phyloP scores from a whole-genome alignment of 2,113 vertebrate genomes.

The Myrmecophaga tridactyla region DNA sequence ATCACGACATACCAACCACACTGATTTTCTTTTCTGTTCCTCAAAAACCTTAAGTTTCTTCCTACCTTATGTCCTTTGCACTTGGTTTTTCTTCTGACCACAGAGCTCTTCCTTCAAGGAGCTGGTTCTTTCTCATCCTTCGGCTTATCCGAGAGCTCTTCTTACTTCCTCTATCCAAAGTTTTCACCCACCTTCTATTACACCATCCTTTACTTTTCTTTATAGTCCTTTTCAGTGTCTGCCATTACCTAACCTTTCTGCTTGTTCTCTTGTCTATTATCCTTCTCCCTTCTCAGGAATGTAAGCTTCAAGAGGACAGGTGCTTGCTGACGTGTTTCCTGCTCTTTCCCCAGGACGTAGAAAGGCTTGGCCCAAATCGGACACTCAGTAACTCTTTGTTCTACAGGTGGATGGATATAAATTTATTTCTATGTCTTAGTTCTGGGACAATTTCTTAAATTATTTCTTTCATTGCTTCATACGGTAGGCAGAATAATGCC shows the following conservation, averaged over 20 bases:
- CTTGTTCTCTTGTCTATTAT: not conserved
- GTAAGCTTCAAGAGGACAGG: not conserved
- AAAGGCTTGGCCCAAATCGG: not conserved
- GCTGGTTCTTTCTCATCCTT: not conserved
- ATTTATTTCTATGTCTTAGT: not conserved
- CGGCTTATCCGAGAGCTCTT: not conserved
- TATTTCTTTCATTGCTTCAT: not conserved
- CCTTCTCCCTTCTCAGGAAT: not conserved
- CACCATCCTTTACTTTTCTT: not conserved
- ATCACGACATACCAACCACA: not conserved
- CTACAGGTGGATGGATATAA: not conserved
- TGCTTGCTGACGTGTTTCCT: not conserved
- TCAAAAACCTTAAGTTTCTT: not conserved
- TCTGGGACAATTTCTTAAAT: not conserved
- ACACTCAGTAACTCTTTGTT: not conserved
- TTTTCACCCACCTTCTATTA: not conserved
- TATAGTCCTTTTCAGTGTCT: not conserved
- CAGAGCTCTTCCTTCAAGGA: not conserved
- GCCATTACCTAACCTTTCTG: not conserved
- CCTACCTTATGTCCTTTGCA: not conserved
- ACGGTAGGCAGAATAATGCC: not conserved
- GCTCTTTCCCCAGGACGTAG: too few relatives aligned
- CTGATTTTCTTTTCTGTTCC: not conserved
- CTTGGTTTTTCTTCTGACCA: not conserved
- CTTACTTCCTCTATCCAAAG: not conserved